These are phyloP conservation scores for Spea hammondii DNA, from an alignment of 2,797 vertebrate species.

Conservation along the genomic window DNA sequence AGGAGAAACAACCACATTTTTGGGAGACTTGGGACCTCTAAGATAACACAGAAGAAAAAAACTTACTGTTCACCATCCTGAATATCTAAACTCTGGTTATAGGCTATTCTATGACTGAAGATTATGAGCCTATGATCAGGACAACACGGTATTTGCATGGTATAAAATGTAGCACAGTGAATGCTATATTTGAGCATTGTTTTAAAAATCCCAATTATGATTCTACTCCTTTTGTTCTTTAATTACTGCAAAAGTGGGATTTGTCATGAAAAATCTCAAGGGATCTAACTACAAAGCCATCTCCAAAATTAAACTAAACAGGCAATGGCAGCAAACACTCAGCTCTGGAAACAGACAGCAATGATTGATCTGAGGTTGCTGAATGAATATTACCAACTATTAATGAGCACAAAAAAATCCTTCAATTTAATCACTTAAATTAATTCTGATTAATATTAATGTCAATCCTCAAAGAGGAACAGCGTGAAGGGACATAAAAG, in stretches of 20 bases:
- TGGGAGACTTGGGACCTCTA: too few species aligned
- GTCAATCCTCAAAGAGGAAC: conserved; percentile 43
- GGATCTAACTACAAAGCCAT: conserved; percentile 70
- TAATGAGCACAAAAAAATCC: conserved; percentile 51
- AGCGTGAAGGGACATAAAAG: conserved; percentile 11
- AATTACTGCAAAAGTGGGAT: conserved; percentile 93
- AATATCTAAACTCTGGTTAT: too few species aligned
- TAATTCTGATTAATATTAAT: conserved; percentile 32
- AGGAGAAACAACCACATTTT: too few species aligned
- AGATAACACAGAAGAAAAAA: too few species aligned
- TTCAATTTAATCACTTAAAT: conserved; percentile 57
- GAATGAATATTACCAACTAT: conserved; percentile 54
- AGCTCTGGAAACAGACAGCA: conserved; percentile 58
- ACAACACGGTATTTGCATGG: conserved; percentile 67
- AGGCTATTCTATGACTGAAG: too few species aligned
- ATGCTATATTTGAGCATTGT: conserved; percentile 80
- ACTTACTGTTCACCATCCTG: too few species aligned
- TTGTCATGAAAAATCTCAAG: conserved; percentile 74
- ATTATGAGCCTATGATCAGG: too few species aligned
- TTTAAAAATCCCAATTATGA: conserved; percentile 89
- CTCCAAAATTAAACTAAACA: conserved; percentile 72
- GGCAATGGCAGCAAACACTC: conserved; percentile 65
- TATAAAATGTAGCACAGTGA: conserved; percentile 75
- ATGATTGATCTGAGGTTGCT: conserved; percentile 59
- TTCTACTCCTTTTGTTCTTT: conserved; percentile 73